These are phyloP conservation scores for Formica exsecta DNA, from an alignment of 1,140 invertebrate genomes.

Conservation along the genomic window DNA sequence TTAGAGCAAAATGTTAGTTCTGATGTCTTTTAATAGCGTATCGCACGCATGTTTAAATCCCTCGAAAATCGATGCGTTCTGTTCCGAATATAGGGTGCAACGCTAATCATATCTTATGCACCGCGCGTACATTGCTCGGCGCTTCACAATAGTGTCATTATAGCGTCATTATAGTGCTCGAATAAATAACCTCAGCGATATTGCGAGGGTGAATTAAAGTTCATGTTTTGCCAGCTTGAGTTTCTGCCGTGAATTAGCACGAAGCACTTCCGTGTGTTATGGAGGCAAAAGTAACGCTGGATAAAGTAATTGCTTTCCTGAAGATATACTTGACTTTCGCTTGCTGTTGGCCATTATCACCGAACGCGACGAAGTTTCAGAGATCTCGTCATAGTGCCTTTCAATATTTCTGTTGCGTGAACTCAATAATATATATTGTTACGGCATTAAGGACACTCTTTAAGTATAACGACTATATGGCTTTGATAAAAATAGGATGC, in stretches of 20 bases:
- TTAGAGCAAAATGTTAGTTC: neutral
- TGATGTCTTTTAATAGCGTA: neutral
- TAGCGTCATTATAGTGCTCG: neutral
- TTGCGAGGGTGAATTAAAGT: neutral
- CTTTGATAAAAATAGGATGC: slow-evolving; percentile 49
- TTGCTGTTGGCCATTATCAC: slow-evolving; percentile 65
- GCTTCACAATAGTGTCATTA: neutral
- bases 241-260: slow-evolving; percentile 1
- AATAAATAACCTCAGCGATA: slow-evolving; percentile 26
- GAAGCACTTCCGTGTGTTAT: neutral
- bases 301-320: slow-evolving; percentile 60
- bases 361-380: neutral
- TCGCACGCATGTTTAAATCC: neutral
- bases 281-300: slow-evolving; percentile 33
- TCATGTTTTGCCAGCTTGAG: neutral
- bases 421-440: neutral
- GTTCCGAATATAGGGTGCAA: neutral
- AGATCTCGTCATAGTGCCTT: slow-evolving; percentile 7
- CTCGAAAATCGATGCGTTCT: slow-evolving; percentile 5
- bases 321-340: slow-evolving; percentile 49
- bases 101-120: slow-evolving; percentile 15
- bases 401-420: slow-evolving; percentile 32
- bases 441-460: slow-evolving; percentile 34
- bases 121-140: neutral
- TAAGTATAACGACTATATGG: slow-evolving; percentile 15